Base-by-base conservation (phyloP, 2,113 vertebrate species). In the Ramphastos sulfuratus region DNA sequence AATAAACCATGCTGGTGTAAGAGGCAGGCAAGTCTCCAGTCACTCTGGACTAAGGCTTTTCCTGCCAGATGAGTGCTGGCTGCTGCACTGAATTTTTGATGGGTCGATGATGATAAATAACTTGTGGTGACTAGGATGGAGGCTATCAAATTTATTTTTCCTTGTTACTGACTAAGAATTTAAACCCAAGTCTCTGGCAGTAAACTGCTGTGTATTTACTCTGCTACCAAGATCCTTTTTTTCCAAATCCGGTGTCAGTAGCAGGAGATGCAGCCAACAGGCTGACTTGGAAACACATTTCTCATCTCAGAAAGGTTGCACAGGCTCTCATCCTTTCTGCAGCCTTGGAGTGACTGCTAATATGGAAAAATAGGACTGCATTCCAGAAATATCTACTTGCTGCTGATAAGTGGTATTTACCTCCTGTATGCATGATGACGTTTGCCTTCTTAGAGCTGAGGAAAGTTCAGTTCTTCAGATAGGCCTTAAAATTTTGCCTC, bases 71-170 rank as follows among this genome's bases (percentile, higher is more conserved):
- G 10, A 54, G 48, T 12, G 17, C 60, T 96, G 91, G 84, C 87
- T 92, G 82, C 82, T 74, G 71, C 69, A 10, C 39, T 17, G 15
- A 15, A 27, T 7, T 85, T 88, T 74, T 89, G 87, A 87, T 56
- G 81, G 70, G 42, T 89, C 3, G 0, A 39, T 85, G 83, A 63
- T 73, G 91, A 94, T 89, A 82, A 93, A 96, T 87, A 76, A 77
- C 42, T 66, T 37, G 42, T 60, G 66, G 82, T 87, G 64, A 70
- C 78, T 89, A 59, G 46, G 78, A 87, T 66, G 56, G 71, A 87
- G 81, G 69, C 58, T 67, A n/a, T 83, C 48, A 0, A 64, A 50
- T 80, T 92, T 87, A 82, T 54, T 94, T 94, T 94, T 74, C 69
- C 79, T 72, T 61, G 31, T 39, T 82, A 37, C 59, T 63, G 79